phyloP scores from a whole-genome alignment of 2,113 vertebrate genomes.

The Ceyx margarethae region DNA sequence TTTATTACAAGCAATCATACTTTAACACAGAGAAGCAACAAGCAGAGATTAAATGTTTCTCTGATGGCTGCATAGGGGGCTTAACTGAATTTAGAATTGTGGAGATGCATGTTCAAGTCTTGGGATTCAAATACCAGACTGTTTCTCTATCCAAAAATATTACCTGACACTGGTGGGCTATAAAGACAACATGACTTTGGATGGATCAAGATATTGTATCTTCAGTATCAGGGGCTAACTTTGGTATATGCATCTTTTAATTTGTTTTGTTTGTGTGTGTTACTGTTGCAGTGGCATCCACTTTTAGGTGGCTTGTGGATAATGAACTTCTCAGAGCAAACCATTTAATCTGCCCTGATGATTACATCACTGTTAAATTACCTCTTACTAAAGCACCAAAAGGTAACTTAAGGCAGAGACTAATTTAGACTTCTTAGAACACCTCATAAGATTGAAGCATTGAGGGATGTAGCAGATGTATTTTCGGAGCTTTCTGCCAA shows the following conservation, averaged over 20 bases:
- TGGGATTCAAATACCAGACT: neutral
- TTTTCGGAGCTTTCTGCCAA: neutral
- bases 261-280: neutral
- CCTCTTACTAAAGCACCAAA: conserved; percentile 71
- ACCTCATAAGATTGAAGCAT: neutral
- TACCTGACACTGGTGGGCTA: neutral
- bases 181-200: neutral
- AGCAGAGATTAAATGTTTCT: neutral
- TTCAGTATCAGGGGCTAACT: neutral
- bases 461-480: neutral
- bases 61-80: neutral
- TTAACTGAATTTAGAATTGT: neutral
- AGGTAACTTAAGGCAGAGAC: conserved; percentile 71
- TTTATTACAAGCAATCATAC: neutral
- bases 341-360: conserved; percentile 82
- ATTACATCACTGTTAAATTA: conserved; percentile 76
- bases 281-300: conserved; percentile 74
- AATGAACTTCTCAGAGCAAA: conserved; percentile 78
- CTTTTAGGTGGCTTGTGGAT: conserved; percentile 83
- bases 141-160: neutral
- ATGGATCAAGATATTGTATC: neutral
- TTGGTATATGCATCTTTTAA: neutral
- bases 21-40: neutral
- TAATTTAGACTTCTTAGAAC: neutral
- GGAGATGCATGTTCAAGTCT: neutral